phyloP scores from a whole-genome alignment of 1,140 invertebrate species.

The Calycopis cecrops region DNA sequence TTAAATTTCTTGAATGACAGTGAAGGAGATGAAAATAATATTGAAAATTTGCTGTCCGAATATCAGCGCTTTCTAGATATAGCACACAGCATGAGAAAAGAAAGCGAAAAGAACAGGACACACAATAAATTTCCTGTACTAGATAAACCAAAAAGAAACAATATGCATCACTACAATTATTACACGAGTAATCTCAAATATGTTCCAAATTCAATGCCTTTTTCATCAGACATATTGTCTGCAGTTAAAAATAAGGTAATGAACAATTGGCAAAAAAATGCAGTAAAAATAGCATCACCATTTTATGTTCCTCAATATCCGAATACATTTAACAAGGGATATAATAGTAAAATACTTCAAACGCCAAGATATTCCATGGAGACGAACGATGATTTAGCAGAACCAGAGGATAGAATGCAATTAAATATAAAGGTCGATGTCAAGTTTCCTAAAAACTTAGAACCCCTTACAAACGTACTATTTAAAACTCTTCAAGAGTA shows the following conservation, averaged over 20 bases:
- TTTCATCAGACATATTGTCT: not conserved
- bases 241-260: not conserved
- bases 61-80: constrained; percentile 62
- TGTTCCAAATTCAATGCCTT: not conserved
- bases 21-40: constrained; percentile 48
- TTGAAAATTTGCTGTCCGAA: constrained; percentile 53
- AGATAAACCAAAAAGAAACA: not conserved
- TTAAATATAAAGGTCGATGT: no score
- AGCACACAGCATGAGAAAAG: constrained; percentile 52
- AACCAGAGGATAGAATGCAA: no score
- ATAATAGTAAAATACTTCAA: no score
- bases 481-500: constrained; percentile 11
- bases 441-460: not conserved
- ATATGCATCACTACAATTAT: not conserved
- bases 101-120: constrained; percentile 32
- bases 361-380: no score
- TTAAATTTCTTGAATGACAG: constrained; percentile 34
- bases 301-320: not conserved
- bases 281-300: not conserved
- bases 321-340: no score
- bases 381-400: no score
- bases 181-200: not conserved
- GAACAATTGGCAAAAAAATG: no score
- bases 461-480: not conserved
- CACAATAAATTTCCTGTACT: no score